Evolutionary conservation across 1,140 invertebrate species (phyloP), one percentile per base, ranked within the genome.

Genomic region (Antheraea mylitta): DNA sequence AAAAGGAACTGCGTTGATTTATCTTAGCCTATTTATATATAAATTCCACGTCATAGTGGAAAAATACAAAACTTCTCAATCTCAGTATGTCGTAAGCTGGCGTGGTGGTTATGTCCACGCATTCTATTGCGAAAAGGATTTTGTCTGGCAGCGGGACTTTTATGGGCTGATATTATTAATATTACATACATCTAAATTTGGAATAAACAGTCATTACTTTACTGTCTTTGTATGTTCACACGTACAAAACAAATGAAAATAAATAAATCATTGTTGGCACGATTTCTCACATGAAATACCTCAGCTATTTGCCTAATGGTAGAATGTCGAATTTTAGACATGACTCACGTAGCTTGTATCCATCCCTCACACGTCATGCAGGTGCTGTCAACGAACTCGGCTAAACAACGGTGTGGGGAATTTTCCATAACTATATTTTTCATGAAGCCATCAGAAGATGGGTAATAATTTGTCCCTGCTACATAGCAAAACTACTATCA

Each of bases 311-410:
- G 72, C 75, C 73, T 65, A 70, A 81, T 77, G 72, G 68, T 75
- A 72, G 74, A 68, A 69, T 72, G 70, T 72, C 73, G 73, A 78
- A 74, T 76, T 81, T 74, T 72, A 70, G 63, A 59, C 68, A 64
- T 85, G 83, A 85, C 80, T 75, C 81, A 85, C 73, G 37, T 60
- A 58, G 61, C 60, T 48, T 59, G 73, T 67, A 68, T 74, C 63
- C 67, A 63, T 53, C 11, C 16, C 45, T 53, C 45, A n/a, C 80
- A 79, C 81, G 83, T 87, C 83, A 85, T 65, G 58, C 75, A 78
- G 76, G 76, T 79, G 42, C 72, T 80, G 75, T 79, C 73, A 79
- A 79, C 77, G 77, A 81, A 76, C 76, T 71, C 69, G 37, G 58
- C 69, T 68, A 10, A 37, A 16, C 30, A 66, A 66, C 30, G 13